Conservation (phyloP, 2,113 vertebrate species). For the Leucoraja erinaceus region DNA sequence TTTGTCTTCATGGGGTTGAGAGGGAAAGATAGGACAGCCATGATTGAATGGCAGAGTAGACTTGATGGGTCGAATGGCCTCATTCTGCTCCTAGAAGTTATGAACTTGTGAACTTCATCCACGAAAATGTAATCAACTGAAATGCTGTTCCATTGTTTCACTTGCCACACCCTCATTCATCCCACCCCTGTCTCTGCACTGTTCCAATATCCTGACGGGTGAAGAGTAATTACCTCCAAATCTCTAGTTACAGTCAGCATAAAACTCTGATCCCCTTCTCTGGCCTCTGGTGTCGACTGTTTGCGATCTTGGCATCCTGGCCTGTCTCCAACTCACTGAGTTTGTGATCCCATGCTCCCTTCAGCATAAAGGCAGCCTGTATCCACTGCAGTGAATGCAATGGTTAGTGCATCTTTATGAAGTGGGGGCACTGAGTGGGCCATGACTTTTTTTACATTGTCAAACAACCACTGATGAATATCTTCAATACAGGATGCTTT, state of each 20-base stretch:
- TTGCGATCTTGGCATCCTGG: neutral
- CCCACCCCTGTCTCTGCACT: neutral
- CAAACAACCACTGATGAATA: too few species aligned
- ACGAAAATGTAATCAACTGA: neutral
- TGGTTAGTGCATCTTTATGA: too few species aligned
- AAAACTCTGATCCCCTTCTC: neutral
- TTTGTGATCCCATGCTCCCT: neutral
- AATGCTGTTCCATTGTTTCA: neutral
- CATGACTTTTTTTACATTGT: too few species aligned
- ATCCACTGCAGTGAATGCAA: too few species aligned
- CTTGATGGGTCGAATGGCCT: too few species aligned
- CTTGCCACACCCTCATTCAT: neutral
- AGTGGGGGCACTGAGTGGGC: too few species aligned
- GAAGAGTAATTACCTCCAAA: neutral
- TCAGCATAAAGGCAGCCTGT: neutral
- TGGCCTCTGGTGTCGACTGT: neutral
- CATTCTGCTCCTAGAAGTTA: too few species aligned
- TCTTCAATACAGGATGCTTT: too few species aligned
- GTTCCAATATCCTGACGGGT: neutral
- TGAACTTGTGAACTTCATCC: neutral
- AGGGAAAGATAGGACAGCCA: too few species aligned
- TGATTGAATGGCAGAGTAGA: too few species aligned
- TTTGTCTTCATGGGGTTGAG: neutral
- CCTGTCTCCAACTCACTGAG: neutral
- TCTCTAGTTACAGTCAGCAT: neutral